Base-by-base conservation (phyloP, 2,797 vertebrate species). In the Rousettus madagascariensis region DNA sequence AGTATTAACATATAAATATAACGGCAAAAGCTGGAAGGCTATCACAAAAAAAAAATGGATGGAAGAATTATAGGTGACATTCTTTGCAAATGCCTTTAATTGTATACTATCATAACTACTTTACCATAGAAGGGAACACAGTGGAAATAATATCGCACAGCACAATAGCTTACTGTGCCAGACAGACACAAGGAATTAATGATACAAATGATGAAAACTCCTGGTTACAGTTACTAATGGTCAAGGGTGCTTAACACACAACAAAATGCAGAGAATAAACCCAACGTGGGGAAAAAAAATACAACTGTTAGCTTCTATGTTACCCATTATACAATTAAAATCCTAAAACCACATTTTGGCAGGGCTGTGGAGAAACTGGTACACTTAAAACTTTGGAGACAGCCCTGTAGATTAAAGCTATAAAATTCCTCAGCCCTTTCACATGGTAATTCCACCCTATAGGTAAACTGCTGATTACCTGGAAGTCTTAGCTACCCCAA, bases 271-370 rank as follows among this genome's bases (percentile, higher is more conserved):
- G 72, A 90, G 19, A 85, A 82, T 74, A 95, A 92, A 57, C 30
- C 33, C 28, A 95, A 95, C 92, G 53, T 16, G 68, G 85, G 30
- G 33, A 5, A 49, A 49, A 20, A 82, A 71, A 89, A 59, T 20
- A 79, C 61, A 57, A 10, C 43, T 41, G 79, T 57, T 43, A 79
- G 51, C 74, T 86, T 72, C 72, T 78, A 43, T 26, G 26, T 79
- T 95, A 91, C 36, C 53, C 36, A 68, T 72, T 77, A 90, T 22
- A 91, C 68, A 86, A 91, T 75, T 91, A 88, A 95, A 95, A 93
- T 94, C 55, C 92, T 72, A 78, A 95, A 95, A 75, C 22, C 33
- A 93, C 86, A 86, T 75, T 85, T 95, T 49, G 46, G 78, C 36
- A 92, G 33, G 59, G 33, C 61, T 94, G 15, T 55, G 24, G 72